These are phyloP conservation scores for Coelinius sp. DNA, from an alignment of 2,888 invertebrate genomes.

Conservation along the genomic window DNA sequence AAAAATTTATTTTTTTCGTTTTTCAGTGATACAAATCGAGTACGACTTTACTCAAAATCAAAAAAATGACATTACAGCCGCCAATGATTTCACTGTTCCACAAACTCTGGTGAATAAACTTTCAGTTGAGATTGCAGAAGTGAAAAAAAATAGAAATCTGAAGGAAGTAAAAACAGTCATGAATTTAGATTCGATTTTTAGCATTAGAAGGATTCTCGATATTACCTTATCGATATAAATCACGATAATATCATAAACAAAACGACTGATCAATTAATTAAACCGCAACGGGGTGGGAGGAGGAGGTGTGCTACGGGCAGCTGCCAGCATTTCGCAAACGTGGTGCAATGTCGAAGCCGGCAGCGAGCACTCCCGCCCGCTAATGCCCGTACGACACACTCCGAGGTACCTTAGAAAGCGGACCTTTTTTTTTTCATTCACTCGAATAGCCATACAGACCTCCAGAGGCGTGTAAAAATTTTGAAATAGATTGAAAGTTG, in stretches of 20 bases:
- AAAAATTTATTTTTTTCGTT: no score
- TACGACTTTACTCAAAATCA: no score
- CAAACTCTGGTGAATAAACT: neutral
- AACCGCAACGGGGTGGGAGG: constrained; percentile 12
- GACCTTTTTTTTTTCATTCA: neutral
- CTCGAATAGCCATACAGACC: neutral
- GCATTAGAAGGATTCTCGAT: neutral
- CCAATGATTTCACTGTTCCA: neutral
- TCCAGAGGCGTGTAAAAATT: neutral
- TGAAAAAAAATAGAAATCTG: neutral
- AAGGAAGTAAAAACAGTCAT: neutral
- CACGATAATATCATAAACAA: constrained; percentile 35
- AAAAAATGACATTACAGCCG: no score
- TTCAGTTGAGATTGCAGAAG: neutral
- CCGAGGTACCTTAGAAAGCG: constrained; percentile 5
- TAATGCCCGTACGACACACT: constrained; percentile 10
- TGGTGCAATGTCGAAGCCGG: constrained; percentile 15
- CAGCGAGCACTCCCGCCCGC: neutral
- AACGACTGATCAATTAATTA: constrained; percentile 41
- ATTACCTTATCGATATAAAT: neutral
- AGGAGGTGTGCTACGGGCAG: constrained; percentile 8
- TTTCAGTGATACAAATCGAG: no score
- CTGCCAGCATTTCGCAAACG: constrained; percentile 37
- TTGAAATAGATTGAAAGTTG: no score
- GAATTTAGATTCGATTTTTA: neutral